Evolutionary conservation across 1,140 invertebrate species (phyloP), one percentile per base, ranked within the genome.

Genomic region (Adoxophyes honmai): DNA sequence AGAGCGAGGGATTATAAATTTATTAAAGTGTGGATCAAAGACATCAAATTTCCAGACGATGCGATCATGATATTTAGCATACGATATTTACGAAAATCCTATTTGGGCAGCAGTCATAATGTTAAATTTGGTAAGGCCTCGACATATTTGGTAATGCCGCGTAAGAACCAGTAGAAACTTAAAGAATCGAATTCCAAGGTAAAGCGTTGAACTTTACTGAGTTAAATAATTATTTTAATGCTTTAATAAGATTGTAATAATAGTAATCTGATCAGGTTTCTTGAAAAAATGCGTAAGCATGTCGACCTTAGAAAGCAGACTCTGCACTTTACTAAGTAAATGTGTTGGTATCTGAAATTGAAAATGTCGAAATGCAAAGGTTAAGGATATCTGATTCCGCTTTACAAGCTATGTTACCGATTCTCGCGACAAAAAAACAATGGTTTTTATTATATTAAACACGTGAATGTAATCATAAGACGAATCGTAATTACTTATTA

Each of bases 181-280:
- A 61, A 58, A 59, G 59, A 52, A 42, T 51, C 14, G 51, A 48
- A 38, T 56, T 39, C 35, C 62, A 68, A 75, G 64, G 65, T 64
- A 56, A 62, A 56, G 34, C 52, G 55, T 68, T 70, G 60, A 70
- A 66, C 61, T 59, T 67, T 13, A 18, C 52, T 7, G 39, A 0
- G 28, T 28, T 28, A 48, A 48, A 21, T 48, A 10, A 10, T 6
- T 48, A 48, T 28, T 28, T 28, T 28, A 48, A 11, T 13, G 18
- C 42, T 48, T 28, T 28, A 28, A 33, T 48, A 9, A 39, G 4
- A 39, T 8, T 9, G 10, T 15, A 39, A 7, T 13, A 13, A 18
- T 28, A n/a, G n/a, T n/a, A 28, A 28, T 28, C 6, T 28, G 16
- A 4, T 21, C 18, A 48, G 42, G 11, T 48, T 48, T 48, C 42